Base-by-base conservation (phyloP, 2,888 invertebrate genomes). In the Cenopis cana region DNA sequence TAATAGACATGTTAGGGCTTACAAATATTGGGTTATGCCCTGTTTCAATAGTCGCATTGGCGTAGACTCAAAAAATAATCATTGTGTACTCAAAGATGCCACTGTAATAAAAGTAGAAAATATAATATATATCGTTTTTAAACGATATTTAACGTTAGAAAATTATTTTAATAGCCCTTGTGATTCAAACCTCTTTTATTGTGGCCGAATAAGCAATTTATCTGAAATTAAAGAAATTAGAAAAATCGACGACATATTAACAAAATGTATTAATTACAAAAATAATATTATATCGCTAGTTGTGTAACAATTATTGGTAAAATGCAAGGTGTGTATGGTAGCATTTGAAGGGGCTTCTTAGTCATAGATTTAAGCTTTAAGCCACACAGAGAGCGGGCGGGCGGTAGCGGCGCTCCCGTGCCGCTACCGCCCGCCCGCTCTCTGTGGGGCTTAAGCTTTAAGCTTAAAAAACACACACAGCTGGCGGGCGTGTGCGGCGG, bases 251-350 rank as follows among this genome's bases (percentile, higher is more conserved):
- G 8, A 33, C 2, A 36, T 56, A 29, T 2, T 56, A 33, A 36
- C 56, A 29, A 56, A 56, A 56, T 56, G 56, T 56, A 2, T 56
- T 0, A 56, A 29, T 29, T 56, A n/a, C 29, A 36, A 56, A 33
- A 29, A 55, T n/a, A 6, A 56, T 33, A 33, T 29, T 14, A 56
- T 56, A 56, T 14, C 29, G 5, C 5, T 56, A 36, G 14, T 56
- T 33, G 56, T 56, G 14, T 56, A 36, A 55, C 24, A 24, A 24
- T 24, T 24, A 24, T 24, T 24, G 2, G 24, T 24, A 24, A 24
- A 24, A 24, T 24, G 24, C 24, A 24, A 24, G 24, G 24, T 24
- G 24, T 24, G 24, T 24, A 24, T 24, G 24, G 2, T 24, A 24
- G 24, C 24, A 24, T 24, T 1, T 24, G 24, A 24, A 24, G 24